Percentiles rank a stretch among this genome's conserved stretches.
Evolutionary conservation across 2,113 vertebrate species (phyloP).

Genomic region (Neotragus pygmaeus): DNA sequence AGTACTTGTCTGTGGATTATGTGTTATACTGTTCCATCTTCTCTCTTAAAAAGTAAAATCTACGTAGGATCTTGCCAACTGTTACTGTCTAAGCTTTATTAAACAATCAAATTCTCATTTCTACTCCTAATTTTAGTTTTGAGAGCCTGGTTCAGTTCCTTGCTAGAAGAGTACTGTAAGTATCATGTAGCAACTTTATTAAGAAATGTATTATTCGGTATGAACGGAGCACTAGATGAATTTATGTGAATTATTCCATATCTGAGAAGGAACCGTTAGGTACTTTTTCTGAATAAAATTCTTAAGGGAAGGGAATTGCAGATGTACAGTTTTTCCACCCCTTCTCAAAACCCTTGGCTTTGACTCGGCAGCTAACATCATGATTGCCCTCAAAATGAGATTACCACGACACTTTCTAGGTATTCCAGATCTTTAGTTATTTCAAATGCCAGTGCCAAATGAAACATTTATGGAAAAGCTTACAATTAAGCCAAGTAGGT

Average conservation of each 20-base stretch:
- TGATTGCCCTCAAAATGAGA: constrained; percentile 8
- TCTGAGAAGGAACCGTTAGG: constrained; percentile 27
- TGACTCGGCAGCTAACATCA: not conserved
- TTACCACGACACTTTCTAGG: not conserved
- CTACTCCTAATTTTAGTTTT: constrained; percentile 44
- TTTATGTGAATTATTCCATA: constrained; percentile 58
- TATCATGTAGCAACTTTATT: not conserved
- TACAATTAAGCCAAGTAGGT: not conserved
- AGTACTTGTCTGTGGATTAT: not conserved
- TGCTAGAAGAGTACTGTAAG: constrained; percentile 10
- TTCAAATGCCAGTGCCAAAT: constrained; percentile 30
- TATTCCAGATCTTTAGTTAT: constrained; percentile 18
- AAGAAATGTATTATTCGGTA: constrained; percentile 50
- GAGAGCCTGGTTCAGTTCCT: constrained; percentile 40
- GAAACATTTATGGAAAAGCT: constrained; percentile 7
- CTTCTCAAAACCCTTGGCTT: constrained; percentile 4
- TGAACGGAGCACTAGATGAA: not conserved
- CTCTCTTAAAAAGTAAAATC: not conserved
- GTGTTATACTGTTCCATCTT: not conserved
- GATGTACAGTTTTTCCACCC: not conserved
- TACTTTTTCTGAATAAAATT: constrained; percentile 47
- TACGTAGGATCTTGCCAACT: not conserved
- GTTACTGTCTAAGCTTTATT: not conserved
- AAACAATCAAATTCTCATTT: constrained; percentile 29
- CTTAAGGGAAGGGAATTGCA: constrained; percentile 31